phyloP scores from a whole-genome alignment of 1,140 invertebrate genomes.

The Drosophila teissieri region DNA sequence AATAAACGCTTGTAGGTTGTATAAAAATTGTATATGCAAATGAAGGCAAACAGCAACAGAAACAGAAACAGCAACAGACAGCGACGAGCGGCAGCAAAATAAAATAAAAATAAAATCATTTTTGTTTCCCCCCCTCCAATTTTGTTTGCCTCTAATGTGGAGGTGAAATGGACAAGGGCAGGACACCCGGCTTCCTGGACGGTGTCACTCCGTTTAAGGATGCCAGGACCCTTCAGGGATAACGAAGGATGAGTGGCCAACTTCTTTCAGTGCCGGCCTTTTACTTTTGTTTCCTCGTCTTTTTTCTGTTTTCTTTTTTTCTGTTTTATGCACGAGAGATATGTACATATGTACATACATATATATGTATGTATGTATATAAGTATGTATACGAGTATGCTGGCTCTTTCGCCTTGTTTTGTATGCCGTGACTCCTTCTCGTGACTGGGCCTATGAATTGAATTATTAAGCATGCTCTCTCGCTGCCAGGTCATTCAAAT shows the following conservation, averaged over 20 bases:
- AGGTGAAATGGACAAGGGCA: slow-evolving; percentile 25
- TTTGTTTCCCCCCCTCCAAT: slow-evolving; percentile 2
- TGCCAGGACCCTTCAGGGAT: slow-evolving; percentile 40
- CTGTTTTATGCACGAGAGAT: too few species aligned
- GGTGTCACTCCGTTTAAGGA: slow-evolving; percentile 45
- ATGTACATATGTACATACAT: neutral
- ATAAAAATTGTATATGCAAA: slow-evolving; percentile 78
- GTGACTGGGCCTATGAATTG: slow-evolving; percentile 79
- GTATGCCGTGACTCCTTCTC: slow-evolving; percentile 73
- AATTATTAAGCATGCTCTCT: slow-evolving; percentile 72
- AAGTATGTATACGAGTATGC: slow-evolving; percentile 16
- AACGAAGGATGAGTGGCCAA: slow-evolving; percentile 37
- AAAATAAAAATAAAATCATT: slow-evolving; percentile 9
- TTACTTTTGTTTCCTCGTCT: slow-evolving; percentile 1
- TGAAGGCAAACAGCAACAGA: slow-evolving; percentile 63
- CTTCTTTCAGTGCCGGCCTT: slow-evolving; percentile 13
- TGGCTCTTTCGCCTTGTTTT: slow-evolving; percentile 19
- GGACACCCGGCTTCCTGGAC: slow-evolving; percentile 28
- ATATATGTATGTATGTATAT: slow-evolving; percentile 20
- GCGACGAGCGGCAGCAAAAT: slow-evolving; percentile 6
- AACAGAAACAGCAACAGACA: slow-evolving; percentile 20
- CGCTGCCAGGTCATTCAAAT: slow-evolving; percentile 73
- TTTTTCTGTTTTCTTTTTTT: neutral
- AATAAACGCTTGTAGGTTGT: slow-evolving; percentile 72
- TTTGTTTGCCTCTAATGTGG: slow-evolving; percentile 43